A percentile compares a stretch with the other conserved stretches of the same genome.
phyloP scores from a whole-genome alignment of 2,797 vertebrate genomes.

The Chelon labrosus region DNA sequence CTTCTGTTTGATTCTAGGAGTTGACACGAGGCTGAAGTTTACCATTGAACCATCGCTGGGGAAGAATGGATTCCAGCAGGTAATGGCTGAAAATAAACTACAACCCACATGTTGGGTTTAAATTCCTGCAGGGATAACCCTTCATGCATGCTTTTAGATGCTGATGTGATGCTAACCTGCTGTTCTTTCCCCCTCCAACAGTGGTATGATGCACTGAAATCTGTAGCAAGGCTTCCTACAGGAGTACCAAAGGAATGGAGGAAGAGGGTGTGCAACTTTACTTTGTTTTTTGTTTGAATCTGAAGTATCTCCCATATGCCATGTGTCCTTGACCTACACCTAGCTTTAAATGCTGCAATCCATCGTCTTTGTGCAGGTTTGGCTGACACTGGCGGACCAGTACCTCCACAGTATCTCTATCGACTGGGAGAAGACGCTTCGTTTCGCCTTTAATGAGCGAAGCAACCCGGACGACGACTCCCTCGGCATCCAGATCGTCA shows the following conservation, averaged over 20 bases:
- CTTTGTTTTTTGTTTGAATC: not conserved
- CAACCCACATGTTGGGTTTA: not conserved
- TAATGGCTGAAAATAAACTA: conserved; percentile 64
- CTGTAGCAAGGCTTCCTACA: conserved; percentile 95
- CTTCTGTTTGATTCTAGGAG: conserved; percentile 84
- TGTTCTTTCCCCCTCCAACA: conserved; percentile 54
- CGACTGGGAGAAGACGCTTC: conserved; percentile 99
- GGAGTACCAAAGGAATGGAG: conserved; percentile 98
- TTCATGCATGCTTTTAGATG: not conserved
- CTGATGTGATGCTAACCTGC: not conserved
- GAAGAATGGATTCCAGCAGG: conserved; percentile 98
- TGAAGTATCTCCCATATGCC: not conserved
- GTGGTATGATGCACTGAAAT: conserved; percentile 99
- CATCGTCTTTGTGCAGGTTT: conserved; percentile 87
- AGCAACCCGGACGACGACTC: conserved; percentile 99
- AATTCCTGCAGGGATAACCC: not conserved
- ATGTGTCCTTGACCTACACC: too few species aligned
- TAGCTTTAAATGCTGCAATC: not conserved
- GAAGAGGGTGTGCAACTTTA: conserved; percentile 86
- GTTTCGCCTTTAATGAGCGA: conserved; percentile 98
- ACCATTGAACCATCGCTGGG: conserved; percentile 96
- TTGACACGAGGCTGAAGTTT: conserved; percentile 97
- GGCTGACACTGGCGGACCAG: conserved; percentile 96
- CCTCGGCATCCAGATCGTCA: conserved; percentile 98
- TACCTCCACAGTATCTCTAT: conserved; percentile 98